phyloP scores from a whole-genome alignment of 2,113 vertebrate species.

The Trogon melanurus region DNA sequence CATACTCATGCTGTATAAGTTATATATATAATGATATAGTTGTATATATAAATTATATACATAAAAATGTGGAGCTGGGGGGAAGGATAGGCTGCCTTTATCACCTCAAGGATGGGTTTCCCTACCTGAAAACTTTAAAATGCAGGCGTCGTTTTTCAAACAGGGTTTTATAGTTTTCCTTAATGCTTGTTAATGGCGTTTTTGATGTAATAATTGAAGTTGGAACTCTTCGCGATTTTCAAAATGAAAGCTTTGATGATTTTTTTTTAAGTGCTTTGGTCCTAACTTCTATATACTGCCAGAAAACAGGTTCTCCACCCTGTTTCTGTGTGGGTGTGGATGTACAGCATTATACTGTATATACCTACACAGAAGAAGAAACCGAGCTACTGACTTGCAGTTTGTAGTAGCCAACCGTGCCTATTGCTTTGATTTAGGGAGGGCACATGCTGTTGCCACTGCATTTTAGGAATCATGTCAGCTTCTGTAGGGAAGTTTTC shows the following conservation, averaged over 20 bases:
- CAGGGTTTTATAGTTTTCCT: conserved; percentile 52
- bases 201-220: conserved; percentile 44
- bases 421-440: conserved; percentile 75
- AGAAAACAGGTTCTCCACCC: conserved; percentile 69
- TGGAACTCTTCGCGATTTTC: conserved; percentile 64
- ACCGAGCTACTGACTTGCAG: conserved; percentile 69
- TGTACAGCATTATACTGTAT: background rate
- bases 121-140: conserved; percentile 59
- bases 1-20: conserved; percentile 30
- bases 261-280: conserved; percentile 69
- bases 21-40: conserved; percentile 46
- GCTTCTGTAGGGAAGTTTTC: conserved; percentile 59
- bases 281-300: conserved; percentile 77
- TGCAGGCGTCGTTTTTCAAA: conserved; percentile 51
- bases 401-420: conserved; percentile 80
- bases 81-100: conserved; percentile 36
- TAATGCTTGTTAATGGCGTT: conserved; percentile 43
- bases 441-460: conserved; percentile 72
- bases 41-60: conserved; percentile 62
- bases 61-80: background rate
- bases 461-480: conserved; percentile 61
- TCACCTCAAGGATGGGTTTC: conserved; percentile 56
- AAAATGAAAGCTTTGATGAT: conserved; percentile 71
- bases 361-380: conserved; percentile 71
- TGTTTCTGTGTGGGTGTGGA: conserved; percentile 53